Conservation (phyloP, 1,140 invertebrate species). For the Camponotus pennsylvanicus region DNA sequence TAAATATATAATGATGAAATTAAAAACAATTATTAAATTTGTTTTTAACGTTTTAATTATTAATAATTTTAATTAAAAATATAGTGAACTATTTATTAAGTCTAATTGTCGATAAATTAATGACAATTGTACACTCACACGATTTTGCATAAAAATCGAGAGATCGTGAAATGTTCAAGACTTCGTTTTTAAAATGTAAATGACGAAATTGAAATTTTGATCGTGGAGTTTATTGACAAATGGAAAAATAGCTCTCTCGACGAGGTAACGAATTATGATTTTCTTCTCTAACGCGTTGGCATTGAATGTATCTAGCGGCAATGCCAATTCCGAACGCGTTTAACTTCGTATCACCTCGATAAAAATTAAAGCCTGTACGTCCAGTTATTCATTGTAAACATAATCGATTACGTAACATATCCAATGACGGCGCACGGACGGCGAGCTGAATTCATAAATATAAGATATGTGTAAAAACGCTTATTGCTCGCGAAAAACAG, state of each 20-base stretch:
- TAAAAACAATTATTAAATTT: neutral
- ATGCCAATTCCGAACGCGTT: conserved; percentile 18
- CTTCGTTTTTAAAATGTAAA: neutral
- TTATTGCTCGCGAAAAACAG: neutral
- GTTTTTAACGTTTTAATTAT: neutral
- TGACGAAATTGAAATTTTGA: conserved; percentile 38
- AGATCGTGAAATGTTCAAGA: neutral
- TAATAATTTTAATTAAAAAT: neutral
- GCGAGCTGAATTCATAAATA: conserved; percentile 3
- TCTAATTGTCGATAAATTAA: conserved; percentile 25
- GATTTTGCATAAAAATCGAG: neutral
- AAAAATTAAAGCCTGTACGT: conserved; percentile 40
- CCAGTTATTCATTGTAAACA: conserved; percentile 46
- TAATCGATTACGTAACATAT: conserved; percentile 49
- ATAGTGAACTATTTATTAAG: neutral
- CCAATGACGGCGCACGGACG: neutral
- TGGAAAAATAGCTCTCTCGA: neutral
- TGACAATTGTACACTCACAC: neutral
- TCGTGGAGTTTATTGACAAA: conserved; percentile 50
- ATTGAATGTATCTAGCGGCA: conserved; percentile 28
- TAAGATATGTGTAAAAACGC: conserved; percentile 15
- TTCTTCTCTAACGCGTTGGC: conserved; percentile 27
- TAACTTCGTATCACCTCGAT: conserved; percentile 36
- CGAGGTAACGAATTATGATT: conserved; percentile 1
- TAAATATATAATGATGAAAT: neutral